Percentiles rank a stretch among this genome's conserved stretches.
Conservation (phyloP, 2,797 vertebrate species). For the Thalassophryne amazonica region DNA sequence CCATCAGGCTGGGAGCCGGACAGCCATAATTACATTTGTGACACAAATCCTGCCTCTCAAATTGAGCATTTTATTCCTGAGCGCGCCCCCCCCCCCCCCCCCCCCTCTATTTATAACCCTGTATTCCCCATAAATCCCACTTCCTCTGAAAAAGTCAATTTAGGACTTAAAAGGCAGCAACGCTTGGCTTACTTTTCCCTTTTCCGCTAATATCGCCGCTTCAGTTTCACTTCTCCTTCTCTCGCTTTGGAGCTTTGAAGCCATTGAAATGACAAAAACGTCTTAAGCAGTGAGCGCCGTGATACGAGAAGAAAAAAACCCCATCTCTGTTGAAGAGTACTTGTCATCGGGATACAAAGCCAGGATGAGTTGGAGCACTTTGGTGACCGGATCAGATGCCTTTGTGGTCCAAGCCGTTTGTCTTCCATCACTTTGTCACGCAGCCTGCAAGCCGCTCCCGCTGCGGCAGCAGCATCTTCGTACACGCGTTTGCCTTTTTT, state of each 20-base stretch:
- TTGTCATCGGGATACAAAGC: constrained; percentile 1
- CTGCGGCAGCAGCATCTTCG: not conserved
- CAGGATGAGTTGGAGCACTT: not conserved
- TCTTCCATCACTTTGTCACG: constrained; percentile 2
- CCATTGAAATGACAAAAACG: constrained; percentile 28
- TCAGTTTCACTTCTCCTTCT: constrained; percentile 23
- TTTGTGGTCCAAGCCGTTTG: not conserved
- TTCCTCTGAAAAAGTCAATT: constrained; percentile 75
- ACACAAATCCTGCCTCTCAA: constrained; percentile 80
- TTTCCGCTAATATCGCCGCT: constrained; percentile 18
- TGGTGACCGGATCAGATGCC: not conserved
- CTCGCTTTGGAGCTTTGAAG: constrained; percentile 45
- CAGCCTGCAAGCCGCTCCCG: not conserved
- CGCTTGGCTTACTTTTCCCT: constrained; percentile 37
- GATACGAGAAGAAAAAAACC: constrained; percentile 25
- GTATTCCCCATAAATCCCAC: constrained; percentile 73
- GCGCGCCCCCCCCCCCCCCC: constrained; percentile 43
- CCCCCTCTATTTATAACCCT: constrained; percentile 74
- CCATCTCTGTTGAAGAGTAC: constrained; percentile 8
- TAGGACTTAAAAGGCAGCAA: constrained; percentile 70
- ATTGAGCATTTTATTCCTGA: constrained; percentile 76
- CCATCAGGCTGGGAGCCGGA: constrained; percentile 73
- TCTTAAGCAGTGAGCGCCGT: constrained; percentile 27
- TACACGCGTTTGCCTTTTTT: no score
- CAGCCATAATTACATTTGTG: constrained; percentile 80